Percentiles rank a stretch among this genome's conserved stretches.
phyloP scores from a whole-genome alignment of 2,888 invertebrate genomes.

The Elgonia sp. region DNA sequence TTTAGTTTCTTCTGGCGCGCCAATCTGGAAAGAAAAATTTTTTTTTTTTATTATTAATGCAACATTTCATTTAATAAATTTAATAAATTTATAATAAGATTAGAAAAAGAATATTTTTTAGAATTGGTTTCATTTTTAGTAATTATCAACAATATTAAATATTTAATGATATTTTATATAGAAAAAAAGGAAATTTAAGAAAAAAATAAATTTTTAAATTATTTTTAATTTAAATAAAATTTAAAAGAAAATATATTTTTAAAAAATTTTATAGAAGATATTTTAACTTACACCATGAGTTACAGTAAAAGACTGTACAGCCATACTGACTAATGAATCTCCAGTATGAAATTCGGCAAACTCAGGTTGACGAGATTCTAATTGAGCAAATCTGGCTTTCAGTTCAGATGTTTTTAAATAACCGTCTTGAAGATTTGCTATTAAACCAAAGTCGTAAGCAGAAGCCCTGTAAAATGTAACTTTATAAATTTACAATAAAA shows the following conservation, averaged over 20 bases:
- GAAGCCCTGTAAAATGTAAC: constrained; percentile 87
- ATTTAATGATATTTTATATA: neutral
- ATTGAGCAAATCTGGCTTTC: constrained; percentile 89
- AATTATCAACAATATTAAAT: too few species aligned
- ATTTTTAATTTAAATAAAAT: too few species aligned
- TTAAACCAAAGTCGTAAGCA: constrained; percentile 92
- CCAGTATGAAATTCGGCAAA: constrained; percentile 92
- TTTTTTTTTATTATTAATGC: too few species aligned
- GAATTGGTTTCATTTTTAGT: too few species aligned
- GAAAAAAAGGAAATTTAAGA: neutral
- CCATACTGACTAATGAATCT: constrained; percentile 90
- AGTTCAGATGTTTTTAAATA: constrained; percentile 88
- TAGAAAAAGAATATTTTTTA: neutral
- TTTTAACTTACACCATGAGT: constrained; percentile 90
- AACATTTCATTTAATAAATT: too few species aligned
- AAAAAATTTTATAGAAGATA: neutral
- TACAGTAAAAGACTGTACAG: constrained; percentile 91
- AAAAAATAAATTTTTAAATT: neutral
- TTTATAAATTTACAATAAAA: too few species aligned
- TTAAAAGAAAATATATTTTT: neutral
- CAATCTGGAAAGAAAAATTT: constrained; percentile 88
- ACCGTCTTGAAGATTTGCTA: constrained; percentile 83
- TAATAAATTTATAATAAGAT: neutral
- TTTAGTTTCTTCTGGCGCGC: constrained; percentile 93
- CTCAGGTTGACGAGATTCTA: constrained; percentile 91